phyloP scores from a whole-genome alignment of 2,888 invertebrate species.

The Morpho deidamia region DNA sequence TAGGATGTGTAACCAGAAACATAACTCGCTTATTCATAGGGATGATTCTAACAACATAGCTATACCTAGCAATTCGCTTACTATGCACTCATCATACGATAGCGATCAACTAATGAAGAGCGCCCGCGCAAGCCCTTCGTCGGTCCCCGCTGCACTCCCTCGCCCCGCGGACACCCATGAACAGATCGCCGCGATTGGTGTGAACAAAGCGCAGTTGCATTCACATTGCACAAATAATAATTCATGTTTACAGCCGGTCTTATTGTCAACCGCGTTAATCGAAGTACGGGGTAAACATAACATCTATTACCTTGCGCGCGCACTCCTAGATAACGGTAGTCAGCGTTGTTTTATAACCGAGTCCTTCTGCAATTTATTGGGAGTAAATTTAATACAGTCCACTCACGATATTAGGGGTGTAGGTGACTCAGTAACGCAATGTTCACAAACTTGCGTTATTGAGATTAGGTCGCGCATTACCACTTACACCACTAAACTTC shows the following conservation, averaged over 20 bases:
- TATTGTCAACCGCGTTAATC: background rate
- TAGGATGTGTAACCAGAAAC: background rate
- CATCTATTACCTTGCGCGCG: background rate
- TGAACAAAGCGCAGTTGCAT: background rate
- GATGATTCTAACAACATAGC: background rate
- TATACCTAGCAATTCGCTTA: background rate
- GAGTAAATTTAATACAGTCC: conserved; percentile 1
- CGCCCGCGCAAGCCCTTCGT: background rate
- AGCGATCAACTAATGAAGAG: background rate
- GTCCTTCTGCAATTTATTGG: background rate
- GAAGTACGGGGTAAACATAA: background rate
- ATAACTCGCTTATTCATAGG: no score
- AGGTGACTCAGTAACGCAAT: background rate
- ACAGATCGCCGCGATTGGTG: background rate
- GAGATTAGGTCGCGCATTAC: background rate
- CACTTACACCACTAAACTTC: background rate
- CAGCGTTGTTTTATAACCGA: conserved; percentile 1
- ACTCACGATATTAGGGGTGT: conserved; percentile 5
- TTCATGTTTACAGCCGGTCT: background rate
- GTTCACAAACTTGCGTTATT: background rate
- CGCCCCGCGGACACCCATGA: background rate
- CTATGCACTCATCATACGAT: background rate
- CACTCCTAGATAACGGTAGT: conserved; percentile 6
- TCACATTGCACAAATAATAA: background rate
- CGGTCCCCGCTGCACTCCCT: background rate